Conservation (phyloP, 2,797 vertebrate species). For the Euphonia xanthogaster region DNA sequence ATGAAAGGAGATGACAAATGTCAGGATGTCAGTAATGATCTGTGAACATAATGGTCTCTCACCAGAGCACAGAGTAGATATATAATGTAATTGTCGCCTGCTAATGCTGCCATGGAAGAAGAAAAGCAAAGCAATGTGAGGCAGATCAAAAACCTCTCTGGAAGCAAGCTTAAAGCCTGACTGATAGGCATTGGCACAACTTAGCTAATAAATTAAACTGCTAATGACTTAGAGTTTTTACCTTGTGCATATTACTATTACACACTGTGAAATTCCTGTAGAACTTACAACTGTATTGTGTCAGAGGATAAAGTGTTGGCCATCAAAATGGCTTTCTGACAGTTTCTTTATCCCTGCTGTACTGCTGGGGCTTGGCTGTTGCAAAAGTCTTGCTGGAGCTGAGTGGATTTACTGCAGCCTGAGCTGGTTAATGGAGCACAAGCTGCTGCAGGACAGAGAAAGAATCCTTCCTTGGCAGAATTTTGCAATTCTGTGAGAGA, state of each 20-base stretch:
- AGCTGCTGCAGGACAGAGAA: neutral
- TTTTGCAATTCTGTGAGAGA: neutral
- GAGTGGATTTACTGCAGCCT: neutral
- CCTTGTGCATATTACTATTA: constrained; percentile 1
- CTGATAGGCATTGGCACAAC: constrained; percentile 41
- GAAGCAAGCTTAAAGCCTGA: constrained; percentile 36
- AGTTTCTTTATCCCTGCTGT: neutral
- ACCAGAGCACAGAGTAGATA: constrained; percentile 75
- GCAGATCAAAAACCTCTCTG: constrained; percentile 50
- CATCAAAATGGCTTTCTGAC: constrained; percentile 13
- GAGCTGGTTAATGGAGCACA: neutral
- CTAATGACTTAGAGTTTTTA: constrained; percentile 40
- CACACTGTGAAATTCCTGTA: constrained; percentile 15
- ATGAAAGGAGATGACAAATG: constrained; percentile 84
- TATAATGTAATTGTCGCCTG: constrained; percentile 70
- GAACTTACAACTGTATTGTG: constrained; percentile 5
- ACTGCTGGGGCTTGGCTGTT: neutral
- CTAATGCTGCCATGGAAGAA: constrained; percentile 60
- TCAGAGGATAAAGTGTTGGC: neutral
- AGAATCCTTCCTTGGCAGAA: neutral
- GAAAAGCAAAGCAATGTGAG: constrained; percentile 41
- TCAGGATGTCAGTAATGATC: constrained; percentile 85
- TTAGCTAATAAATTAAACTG: constrained; percentile 25
- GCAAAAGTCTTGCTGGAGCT: neutral
- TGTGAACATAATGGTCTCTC: constrained; percentile 81